A percentile compares a stretch with the other conserved stretches of the same genome.
Evolutionary conservation across 30 jellyfish, hydroid and myxozoan genomes (phyloP).

Genomic region (Hydractinia symbiolongicarpus): DNA sequence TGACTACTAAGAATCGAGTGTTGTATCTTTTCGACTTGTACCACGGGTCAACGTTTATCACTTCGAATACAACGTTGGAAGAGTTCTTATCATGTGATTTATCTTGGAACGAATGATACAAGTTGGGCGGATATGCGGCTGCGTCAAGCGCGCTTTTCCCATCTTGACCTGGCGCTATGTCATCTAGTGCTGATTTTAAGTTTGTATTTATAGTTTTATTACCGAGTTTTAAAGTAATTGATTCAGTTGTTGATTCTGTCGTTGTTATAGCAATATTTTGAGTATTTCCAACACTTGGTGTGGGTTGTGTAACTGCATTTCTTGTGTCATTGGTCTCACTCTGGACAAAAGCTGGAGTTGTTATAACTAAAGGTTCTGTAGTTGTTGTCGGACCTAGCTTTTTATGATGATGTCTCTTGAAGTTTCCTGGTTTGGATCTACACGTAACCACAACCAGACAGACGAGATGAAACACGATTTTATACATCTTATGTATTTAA

Average conservation of each 20-base stretch:
- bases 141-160: constrained; percentile 10
- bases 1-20: constrained; percentile 41
- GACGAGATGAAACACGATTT: neutral
- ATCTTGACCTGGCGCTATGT: constrained; percentile 71
- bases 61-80: constrained; percentile 71
- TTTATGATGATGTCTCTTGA: constrained; percentile 4
- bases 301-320: neutral
- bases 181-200: constrained; percentile 69
- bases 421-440: constrained; percentile 1
- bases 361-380: neutral
- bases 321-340: neutral
- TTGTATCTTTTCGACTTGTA: constrained; percentile 34
- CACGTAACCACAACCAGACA: neutral
- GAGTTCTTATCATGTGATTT: constrained; percentile 18
- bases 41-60: constrained; percentile 69
- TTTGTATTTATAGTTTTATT: constrained; percentile 38
- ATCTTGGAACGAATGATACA: neutral
- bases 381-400: neutral
- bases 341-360: neutral
- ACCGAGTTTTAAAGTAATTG: constrained; percentile 30
- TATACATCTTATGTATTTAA: too few relatives aligned
- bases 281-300: neutral
- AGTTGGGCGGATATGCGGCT: constrained; percentile 25
- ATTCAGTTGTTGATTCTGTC: constrained; percentile 18
- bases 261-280: neutral